Evolutionary conservation across 2,888 invertebrate genomes (phyloP), one percentile per base, ranked within the genome.

Genomic region (Drosophila antonietae): DNA sequence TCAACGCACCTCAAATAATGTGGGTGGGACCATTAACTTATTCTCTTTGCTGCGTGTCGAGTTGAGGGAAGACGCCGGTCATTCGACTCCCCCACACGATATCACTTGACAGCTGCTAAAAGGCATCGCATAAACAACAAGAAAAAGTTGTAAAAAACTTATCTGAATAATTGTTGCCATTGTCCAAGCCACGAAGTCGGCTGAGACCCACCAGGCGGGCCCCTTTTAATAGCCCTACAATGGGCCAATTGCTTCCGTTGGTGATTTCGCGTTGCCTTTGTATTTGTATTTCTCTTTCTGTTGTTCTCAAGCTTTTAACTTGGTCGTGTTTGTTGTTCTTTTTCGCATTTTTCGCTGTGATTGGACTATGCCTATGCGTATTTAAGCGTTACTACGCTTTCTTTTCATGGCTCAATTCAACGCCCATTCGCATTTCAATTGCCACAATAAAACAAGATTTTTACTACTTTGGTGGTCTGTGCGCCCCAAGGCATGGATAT

Each of bases 341-440:
- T n/a, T 41, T 39, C 9, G 33, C 33, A 10, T 33, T n/a, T 20
- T 37, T 9, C 35, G 44, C 37, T 39, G 46, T 39, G 56, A 49
- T 71, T 75, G 41, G 74, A 49, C 78, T 57, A 62, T 58, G 66
- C 18, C 60, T 58, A 55, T 84, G 68, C 70, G 73, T 72, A 75
- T 73, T 84, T 75, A 75, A 75, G 71, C 73, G 53, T 33, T 46
- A 55, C 56, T 67, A 49, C 49, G 71, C 67, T 78, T 73, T 70
- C 66, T 67, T 82, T 86, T 86, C 79, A 88, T 86, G 82, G 82
- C 88, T 78, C 80, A 86, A 88, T 86, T 85, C 83, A 80, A 83
- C 88, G 85, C 78, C 84, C 82, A 86, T 88, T 88, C 82, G 87
- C 88, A 77, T 75, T 86, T 86, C 88, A 86, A 86, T 86, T 86